phyloP scores from a whole-genome alignment of 2,797 vertebrate genomes.

The Vireo griseus region DNA sequence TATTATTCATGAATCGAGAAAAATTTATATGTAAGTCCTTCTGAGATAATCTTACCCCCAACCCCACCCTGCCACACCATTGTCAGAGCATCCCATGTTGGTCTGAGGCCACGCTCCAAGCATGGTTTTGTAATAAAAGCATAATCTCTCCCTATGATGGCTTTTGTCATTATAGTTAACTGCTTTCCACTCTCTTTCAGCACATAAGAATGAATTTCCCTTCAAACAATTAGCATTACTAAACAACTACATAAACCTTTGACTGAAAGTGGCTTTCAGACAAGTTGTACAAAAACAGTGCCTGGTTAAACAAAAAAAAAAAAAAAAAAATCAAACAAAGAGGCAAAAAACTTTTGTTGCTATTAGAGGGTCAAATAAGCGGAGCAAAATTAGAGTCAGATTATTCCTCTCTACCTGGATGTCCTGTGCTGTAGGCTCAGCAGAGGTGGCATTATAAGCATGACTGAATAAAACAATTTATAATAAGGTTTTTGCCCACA shows the following conservation, averaged over 20 bases:
- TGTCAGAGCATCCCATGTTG: background rate
- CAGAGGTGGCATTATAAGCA: background rate
- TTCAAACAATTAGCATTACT: conserved; percentile 9
- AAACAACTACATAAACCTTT: background rate
- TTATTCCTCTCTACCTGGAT: background rate
- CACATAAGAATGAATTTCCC: background rate
- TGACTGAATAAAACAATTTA: conserved; percentile 39
- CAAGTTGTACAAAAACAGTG: background rate
- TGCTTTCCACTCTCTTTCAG: background rate
- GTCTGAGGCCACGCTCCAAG: background rate
- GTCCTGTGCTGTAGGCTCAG: background rate
- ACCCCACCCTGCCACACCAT: background rate
- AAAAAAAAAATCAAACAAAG: background rate
- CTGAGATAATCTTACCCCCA: background rate
- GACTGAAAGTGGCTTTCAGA: background rate
- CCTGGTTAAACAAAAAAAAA: background rate
- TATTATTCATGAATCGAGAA: background rate
- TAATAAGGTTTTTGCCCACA: conserved; percentile 13
- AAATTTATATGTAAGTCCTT: background rate
- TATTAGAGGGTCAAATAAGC: accelerated
- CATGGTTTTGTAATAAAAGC: background rate
- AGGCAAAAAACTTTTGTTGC: background rate
- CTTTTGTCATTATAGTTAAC: background rate
- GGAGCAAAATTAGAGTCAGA: background rate
- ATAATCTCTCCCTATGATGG: background rate